Evolutionary conservation across 1,140 invertebrate genomes (phyloP), one percentile per base, ranked within the genome.

Genomic region (Drosophila tropicalis): DNA sequence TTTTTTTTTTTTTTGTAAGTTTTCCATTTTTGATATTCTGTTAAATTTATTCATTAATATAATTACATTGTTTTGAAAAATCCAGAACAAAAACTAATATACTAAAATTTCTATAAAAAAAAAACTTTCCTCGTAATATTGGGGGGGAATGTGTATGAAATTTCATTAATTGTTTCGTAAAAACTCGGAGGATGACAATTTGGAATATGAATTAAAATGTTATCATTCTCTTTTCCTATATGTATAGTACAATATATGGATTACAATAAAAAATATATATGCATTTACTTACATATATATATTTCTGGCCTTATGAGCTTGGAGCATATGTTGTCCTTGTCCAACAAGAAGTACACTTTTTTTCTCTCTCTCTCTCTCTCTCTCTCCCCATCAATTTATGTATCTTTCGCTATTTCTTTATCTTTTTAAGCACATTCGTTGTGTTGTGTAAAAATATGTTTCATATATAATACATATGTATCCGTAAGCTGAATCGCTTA

Each of bases 11-110:
- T 5, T 39, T 39, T 13, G 0, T 39, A 12, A 39, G 44, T 58
- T 58, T 34, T 61, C 40, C 61, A 61, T 51, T 62, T 67, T 32
- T 29, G 55, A 51, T 61, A 64, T 57, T 10, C 44, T 51, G 44
- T 72, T 56, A 57, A 40, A 41, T 75, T 75, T 75, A 73, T 73
- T 73, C 41, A 51, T 75, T 75, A 75, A 47, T 51, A 62, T 75
- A 75, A 75, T 75, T 75, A 75, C 72, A 75, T 40, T 57, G 72
- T 64, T 75, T 47, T 34, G 9, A 9, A 71, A 64, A 62, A 32
- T 67, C 54, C 62, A 41, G 72, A 73, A 73, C 62, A 40, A 19
- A 44, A 36, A 36, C 29, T 41, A 6, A 47, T 29, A n/a, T 2
- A n/a, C 57, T 39, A 36, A 58, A 51, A 39, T 25, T 39, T 66